Percentiles rank a stretch among this genome's conserved stretches.
These are phyloP conservation scores for Pavo muticus DNA, from an alignment of 2,113 vertebrate genomes.

Conservation along the genomic window DNA sequence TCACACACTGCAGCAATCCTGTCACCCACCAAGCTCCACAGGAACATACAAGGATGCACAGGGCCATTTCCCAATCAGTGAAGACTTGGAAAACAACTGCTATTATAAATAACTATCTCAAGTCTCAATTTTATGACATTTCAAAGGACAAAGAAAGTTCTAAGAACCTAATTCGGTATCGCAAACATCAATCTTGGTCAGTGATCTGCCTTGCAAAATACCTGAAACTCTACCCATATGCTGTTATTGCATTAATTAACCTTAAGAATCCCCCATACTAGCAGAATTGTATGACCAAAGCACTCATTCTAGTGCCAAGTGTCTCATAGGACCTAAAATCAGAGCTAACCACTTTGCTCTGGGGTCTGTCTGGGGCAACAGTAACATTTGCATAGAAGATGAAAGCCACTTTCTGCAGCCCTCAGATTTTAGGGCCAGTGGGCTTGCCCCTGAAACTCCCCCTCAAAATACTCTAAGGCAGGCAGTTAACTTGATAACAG, in stretches of 20 bases:
- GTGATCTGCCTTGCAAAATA: background rate
- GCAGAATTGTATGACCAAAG: background rate
- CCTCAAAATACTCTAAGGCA: background rate
- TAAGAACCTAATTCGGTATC: background rate
- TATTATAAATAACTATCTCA: background rate
- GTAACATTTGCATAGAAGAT: background rate
- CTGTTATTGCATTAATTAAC: background rate
- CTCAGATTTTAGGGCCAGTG: background rate
- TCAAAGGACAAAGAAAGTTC: background rate
- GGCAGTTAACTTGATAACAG: background rate
- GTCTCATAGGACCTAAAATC: background rate
- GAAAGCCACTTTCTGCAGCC: background rate
- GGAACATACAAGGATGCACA: background rate
- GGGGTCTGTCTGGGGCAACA: background rate
- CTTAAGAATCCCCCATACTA: background rate
- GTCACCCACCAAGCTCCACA: background rate
- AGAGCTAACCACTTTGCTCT: background rate
- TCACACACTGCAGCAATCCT: background rate
- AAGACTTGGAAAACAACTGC: background rate
- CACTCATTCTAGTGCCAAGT: background rate
- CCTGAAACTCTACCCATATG: rapidly evolving
- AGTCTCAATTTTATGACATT: background rate
- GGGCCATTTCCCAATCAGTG: background rate
- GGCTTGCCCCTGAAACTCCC: background rate
- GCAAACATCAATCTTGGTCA: background rate